Conservation (phyloP, 2,797 vertebrate species). For the Xiphorhynchus erythropygius region DNA sequence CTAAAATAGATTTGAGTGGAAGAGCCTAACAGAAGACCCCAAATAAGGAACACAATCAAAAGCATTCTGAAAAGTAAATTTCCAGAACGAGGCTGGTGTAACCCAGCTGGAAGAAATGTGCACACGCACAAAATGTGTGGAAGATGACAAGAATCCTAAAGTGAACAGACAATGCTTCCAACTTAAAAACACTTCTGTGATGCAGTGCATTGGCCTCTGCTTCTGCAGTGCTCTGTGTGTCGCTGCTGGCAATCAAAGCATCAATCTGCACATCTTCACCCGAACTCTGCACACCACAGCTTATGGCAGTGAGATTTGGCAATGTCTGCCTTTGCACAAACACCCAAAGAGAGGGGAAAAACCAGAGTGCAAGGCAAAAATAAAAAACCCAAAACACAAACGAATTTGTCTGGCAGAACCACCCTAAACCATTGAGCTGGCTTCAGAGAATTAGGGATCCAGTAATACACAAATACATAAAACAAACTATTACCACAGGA, state of each 20-base stretch:
- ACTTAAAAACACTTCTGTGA: conserved; percentile 7
- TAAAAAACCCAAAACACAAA: accelerated
- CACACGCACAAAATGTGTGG: background rate
- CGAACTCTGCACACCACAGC: background rate
- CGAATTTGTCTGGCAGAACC: background rate
- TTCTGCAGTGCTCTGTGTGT: background rate
- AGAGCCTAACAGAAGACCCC: background rate
- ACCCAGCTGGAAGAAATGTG: background rate
- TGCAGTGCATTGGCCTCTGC: background rate
- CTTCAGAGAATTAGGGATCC: background rate
- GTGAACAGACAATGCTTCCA: background rate
- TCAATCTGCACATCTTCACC: background rate
- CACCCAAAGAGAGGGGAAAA: background rate
- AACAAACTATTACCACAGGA: background rate
- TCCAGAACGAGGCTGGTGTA: background rate
- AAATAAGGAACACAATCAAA: background rate
- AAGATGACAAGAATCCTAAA: conserved; percentile 13
- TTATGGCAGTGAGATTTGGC: background rate
- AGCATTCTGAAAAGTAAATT: background rate
- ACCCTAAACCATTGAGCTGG: background rate
- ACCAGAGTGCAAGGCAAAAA: background rate
- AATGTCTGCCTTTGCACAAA: background rate
- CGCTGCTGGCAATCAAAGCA: background rate
- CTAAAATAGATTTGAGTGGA: background rate
- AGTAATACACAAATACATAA: background rate